A percentile compares a stretch with the other conserved stretches of the same genome.
phyloP scores from a whole-genome alignment of 2,888 invertebrate species.

The Ypsolopha scabrella region DNA sequence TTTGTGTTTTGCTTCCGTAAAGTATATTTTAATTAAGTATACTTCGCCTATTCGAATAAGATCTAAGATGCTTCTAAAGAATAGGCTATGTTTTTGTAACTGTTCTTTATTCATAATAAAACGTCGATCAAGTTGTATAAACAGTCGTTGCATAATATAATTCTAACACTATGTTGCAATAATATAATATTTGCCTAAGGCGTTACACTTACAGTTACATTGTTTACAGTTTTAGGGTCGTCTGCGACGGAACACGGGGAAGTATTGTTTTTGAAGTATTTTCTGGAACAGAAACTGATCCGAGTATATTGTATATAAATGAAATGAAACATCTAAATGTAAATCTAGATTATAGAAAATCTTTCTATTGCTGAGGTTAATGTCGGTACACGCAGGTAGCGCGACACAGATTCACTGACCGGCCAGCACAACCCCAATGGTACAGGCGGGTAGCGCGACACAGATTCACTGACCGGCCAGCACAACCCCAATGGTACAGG shows the following conservation, averaged over 20 bases:
- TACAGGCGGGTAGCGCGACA: no score
- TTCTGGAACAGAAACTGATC: neutral
- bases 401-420: no score
- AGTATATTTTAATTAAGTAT: no score
- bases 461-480: no score
- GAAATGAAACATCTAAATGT: neutral
- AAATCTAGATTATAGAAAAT: neutral
- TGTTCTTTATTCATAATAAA: constrained; percentile 15
- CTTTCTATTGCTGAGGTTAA: neutral
- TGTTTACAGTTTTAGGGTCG: neutral
- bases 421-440: no score
- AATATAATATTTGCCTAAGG: constrained; percentile 41
- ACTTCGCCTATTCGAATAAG: no score
- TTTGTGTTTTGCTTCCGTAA: no score
- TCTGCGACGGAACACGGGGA: neutral
- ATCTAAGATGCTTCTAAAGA: no score
- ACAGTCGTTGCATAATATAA: neutral
- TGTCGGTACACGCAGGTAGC: no score
- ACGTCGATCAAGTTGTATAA: constrained; percentile 19
- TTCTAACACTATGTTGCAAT: constrained; percentile 45
- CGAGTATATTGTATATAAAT: neutral
- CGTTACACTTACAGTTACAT: constrained; percentile 17
- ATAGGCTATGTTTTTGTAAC: no score
- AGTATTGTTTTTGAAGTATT: neutral
- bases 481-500: no score